Conservation (phyloP, 2,888 invertebrate species). For the Drosophila parthenogenetica region DNA sequence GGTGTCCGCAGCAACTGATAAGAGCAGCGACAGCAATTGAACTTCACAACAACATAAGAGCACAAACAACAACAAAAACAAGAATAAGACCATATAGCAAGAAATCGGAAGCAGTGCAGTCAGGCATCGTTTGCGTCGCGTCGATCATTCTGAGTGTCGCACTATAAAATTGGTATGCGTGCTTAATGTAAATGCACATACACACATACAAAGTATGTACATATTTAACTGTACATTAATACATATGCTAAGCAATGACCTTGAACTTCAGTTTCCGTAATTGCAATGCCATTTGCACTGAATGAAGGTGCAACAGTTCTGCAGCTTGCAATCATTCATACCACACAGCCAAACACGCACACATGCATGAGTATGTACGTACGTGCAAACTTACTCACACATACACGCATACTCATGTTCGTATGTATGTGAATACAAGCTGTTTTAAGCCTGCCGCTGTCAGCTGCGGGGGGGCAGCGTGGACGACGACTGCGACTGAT, state of each 20-base stretch:
- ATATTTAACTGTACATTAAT: constrained; percentile 13
- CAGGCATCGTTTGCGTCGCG: constrained; percentile 21
- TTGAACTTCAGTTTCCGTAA: constrained; percentile 68
- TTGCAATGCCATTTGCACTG: constrained; percentile 28
- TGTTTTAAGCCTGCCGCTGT: constrained; percentile 26
- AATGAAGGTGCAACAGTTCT: constrained; percentile 66
- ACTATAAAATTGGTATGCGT: constrained; percentile 25
- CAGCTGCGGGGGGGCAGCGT: constrained; percentile 15
- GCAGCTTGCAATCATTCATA: constrained; percentile 17
- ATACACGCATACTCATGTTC: background rate
- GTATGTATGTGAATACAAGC: constrained; percentile 8
- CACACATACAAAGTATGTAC: constrained; percentile 1
- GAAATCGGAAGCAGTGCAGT: constrained; percentile 21
- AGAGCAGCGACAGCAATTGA: constrained; percentile 46
- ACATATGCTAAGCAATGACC: constrained; percentile 60
- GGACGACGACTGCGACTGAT: constrained; percentile 5
- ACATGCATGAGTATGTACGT: background rate
- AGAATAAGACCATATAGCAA: constrained; percentile 1
- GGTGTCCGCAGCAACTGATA: constrained; percentile 57
- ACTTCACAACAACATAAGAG: constrained; percentile 43
- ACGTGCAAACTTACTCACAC: constrained; percentile 4
- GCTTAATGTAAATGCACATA: constrained; percentile 14
- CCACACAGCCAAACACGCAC: background rate
- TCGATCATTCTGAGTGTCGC: constrained; percentile 34
- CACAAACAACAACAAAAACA: constrained; percentile 8